Base-by-base conservation (phyloP, 2,888 invertebrate genomes). In the Lithophane socia region DNA sequence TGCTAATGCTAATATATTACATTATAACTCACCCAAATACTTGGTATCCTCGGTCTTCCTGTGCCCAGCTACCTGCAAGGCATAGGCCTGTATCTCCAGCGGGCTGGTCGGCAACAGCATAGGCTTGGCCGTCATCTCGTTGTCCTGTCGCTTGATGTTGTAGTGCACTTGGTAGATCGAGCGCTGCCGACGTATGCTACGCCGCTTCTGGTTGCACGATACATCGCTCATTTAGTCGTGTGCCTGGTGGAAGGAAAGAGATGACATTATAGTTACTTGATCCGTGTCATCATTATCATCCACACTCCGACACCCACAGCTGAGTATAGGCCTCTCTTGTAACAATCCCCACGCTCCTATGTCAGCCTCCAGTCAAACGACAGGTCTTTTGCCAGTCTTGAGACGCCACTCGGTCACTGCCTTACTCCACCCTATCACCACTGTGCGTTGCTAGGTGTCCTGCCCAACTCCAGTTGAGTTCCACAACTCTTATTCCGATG, bases 131-230 rank as follows among this genome's bases (percentile, higher is more conserved):
- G 92, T 92, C 90, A 93, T 90, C 86, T 93, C 92, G 80, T 85
- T 88, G 60, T 90, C 88, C 2, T 87, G 86, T 42, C 90, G 88
- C 82, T 88, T 90, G 78, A 96, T 91, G 77, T 84, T 87, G 93
- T 96, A 96, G 90, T 96, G 96, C 44, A 95, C 94, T 88, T 93
- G 94, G 87, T 92, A 94, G 68, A 96, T 96, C 8, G 96, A 96
- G 63, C 96, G 92, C 89, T 94, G 93, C n/a, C 94, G 91, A 8
- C 94, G 94, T 29, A 89, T 47, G 73, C 74, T 86, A 56, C 87
- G 87, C 47, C 80, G 65, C 54, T 87, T 91, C 16, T 86, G 79
- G 67, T 83, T 79, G 24, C 86, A 81, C 12, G 87, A 85, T 58
- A 89, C 95, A 95, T 96, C 92, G 94, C 92, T 95, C 96, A 96